These are phyloP conservation scores for Nysson spinosus DNA, from an alignment of 2,888 invertebrate genomes.

Conservation along the genomic window DNA sequence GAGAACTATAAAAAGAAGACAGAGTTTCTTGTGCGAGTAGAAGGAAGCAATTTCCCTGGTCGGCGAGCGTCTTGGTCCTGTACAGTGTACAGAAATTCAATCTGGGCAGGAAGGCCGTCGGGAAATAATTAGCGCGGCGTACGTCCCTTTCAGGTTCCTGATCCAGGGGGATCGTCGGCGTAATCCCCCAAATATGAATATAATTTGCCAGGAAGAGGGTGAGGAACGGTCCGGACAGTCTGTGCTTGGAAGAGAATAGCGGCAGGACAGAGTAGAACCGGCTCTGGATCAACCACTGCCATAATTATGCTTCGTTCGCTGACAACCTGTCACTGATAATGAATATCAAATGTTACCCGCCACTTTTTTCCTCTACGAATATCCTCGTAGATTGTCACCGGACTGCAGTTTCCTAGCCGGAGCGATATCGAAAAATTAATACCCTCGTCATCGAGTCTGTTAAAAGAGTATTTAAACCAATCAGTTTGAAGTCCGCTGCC, in stretches of 20 bases:
- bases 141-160: slow-evolving; percentile 72
- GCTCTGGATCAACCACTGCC: slow-evolving; percentile 53
- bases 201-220: slow-evolving; percentile 68
- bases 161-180: slow-evolving; percentile 70
- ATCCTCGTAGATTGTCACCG: neutral
- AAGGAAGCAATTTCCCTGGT: slow-evolving; percentile 62
- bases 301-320: slow-evolving; percentile 56
- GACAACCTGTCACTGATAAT: slow-evolving; percentile 58
- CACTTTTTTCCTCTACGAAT: neutral
- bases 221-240: slow-evolving; percentile 35
- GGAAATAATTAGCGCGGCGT: slow-evolving; percentile 73
- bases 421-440: too few relatives aligned
- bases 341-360: slow-evolving; percentile 45
- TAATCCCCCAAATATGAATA: slow-evolving; percentile 76
- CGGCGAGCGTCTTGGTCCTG: slow-evolving; percentile 43
- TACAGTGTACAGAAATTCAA: slow-evolving; percentile 66
- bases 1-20: too few relatives aligned
- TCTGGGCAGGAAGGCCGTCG: slow-evolving; percentile 64
- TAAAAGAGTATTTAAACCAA: too few relatives aligned
- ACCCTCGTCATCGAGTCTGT: too few relatives aligned
- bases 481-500: too few relatives aligned
- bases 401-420: too few relatives aligned
- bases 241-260: slow-evolving; percentile 43
- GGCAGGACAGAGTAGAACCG: slow-evolving; percentile 31
- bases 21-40: slow-evolving; percentile 11